Percentiles rank a stretch among this genome's conserved stretches.
Evolutionary conservation across 2,888 invertebrate species (phyloP).

Genomic region (Heliconius charithonia): DNA sequence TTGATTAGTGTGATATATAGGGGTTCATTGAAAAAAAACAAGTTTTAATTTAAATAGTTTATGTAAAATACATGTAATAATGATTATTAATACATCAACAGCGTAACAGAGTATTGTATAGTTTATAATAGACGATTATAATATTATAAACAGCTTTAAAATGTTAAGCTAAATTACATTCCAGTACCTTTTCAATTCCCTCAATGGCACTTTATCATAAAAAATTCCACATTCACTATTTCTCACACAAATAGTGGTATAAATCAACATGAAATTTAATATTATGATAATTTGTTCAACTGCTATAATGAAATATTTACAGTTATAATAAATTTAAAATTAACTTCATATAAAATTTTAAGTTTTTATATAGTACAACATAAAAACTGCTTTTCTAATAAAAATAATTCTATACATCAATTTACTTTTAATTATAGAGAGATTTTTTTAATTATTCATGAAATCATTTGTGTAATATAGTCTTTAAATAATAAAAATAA

Average conservation of each 20-base stretch:
- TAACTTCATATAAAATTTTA: too few species aligned
- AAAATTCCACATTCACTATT: not conserved
- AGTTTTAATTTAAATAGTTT: slow-evolving; percentile 46
- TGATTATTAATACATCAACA: slow-evolving; percentile 65
- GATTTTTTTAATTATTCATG: too few species aligned
- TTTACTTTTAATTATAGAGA: too few species aligned
- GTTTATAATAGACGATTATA: slow-evolving; percentile 46
- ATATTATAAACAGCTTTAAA: slow-evolving; percentile 29
- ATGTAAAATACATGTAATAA: slow-evolving; percentile 62
- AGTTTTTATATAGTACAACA: too few species aligned
- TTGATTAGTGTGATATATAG: not conserved
- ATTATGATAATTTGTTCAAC: not conserved
- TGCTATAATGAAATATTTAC: not conserved
- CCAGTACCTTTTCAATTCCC: slow-evolving; percentile 28
- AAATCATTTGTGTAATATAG: too few species aligned
- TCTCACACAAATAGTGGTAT: not conserved
- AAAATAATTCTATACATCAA: too few species aligned
- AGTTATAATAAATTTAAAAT: too few species aligned
- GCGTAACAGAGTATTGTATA: slow-evolving; percentile 69
- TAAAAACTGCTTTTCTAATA: too few species aligned
- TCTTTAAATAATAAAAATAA: too few species aligned
- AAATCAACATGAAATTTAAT: slow-evolving; percentile 1
- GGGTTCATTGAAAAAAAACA: slow-evolving; percentile 10
- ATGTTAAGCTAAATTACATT: slow-evolving; percentile 29
- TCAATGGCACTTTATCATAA: slow-evolving; percentile 35